These are phyloP conservation scores for Chironomus striatipennis DNA, from an alignment of 1,140 invertebrate species.

Conservation along the genomic window DNA sequence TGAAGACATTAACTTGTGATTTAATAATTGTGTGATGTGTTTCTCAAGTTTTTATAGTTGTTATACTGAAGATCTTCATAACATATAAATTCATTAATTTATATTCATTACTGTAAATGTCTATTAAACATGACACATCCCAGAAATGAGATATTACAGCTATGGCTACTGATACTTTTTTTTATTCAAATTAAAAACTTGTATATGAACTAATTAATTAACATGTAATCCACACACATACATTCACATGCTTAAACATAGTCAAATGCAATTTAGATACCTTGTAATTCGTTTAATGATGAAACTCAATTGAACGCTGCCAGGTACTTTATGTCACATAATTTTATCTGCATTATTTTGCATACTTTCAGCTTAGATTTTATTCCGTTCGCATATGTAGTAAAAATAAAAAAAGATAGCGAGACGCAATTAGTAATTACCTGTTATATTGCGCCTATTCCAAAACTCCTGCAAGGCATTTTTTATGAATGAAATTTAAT, in stretches of 20 bases:
- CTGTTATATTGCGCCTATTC: neutral
- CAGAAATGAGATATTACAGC: neutral
- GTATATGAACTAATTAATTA: slow-evolving; percentile 17
- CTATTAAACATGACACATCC: too few relatives aligned
- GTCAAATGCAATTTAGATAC: neutral
- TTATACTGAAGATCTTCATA: too few relatives aligned
- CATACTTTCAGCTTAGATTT: neutral
- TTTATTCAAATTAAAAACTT: neutral
- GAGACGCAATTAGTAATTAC: neutral
- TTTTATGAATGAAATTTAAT: slow-evolving; percentile 12
- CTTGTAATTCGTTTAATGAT: neutral
- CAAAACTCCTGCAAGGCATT: slow-evolving; percentile 1
- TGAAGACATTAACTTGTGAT: too few relatives aligned
- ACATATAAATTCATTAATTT: too few relatives aligned
- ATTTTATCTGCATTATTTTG: neutral
- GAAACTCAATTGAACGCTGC: neutral
- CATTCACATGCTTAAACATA: neutral
- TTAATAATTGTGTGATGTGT: too few relatives aligned
- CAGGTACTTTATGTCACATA: slow-evolving; percentile 19
- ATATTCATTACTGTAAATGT: too few relatives aligned
- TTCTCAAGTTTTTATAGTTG: too few relatives aligned
- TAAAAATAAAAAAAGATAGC: neutral
- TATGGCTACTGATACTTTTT: neutral
- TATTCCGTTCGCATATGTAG: neutral
- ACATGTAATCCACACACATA: neutral